Evolutionary conservation across 2,797 vertebrate genomes (phyloP), one percentile per base, ranked within the genome.

Genomic region (Sebastes kiyomatsui): DNA sequence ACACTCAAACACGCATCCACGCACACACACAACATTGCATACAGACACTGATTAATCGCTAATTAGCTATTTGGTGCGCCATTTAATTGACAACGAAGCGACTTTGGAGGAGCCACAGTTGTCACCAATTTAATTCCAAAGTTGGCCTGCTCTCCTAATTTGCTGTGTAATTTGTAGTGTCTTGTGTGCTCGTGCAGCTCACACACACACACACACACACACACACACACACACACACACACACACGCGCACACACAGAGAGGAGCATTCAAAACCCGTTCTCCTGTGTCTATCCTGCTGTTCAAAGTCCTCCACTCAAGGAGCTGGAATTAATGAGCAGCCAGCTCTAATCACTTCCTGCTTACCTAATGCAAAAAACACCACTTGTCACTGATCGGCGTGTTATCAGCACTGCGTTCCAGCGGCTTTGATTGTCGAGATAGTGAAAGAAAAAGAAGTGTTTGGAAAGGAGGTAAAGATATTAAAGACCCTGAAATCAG

Each of bases 271-370:
- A 70, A 16, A 75, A 82, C 56, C 22, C 9, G 30, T 54, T 83
- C 86, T 87, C 77, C 67, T 77, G 73, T 77, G 79, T 87, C 77
- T 75, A 12, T 83, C 87, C 82, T 72, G 80, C 84, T 89, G 89
- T 85, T 91, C 77, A 76, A 80, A 83, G 82, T 70, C 88, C 71
- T 89, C 81, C 42, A 80, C 82, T 90, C 67, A 80, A 84, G 85
- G 80, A 88, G 74, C 10, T 16, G 6, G 82, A 90, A 87, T 91
- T 93, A 94, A 93, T 90, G 90, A 91, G 87, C 86, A 79, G 76
- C 86, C 62, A 66, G 49, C 80, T 76, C 79, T 92, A 89, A 92
- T 91, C 86, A 90, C 85, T 78, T 84, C 75, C 87, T 82, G 81
- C 79, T 84, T 73, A 85, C 82, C 84, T 76, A 58, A 72, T 59